Percentiles rank a stretch among this genome's conserved stretches.
Conservation (phyloP, 1,140 invertebrate species). For the Trachymyrmex septentrionalis region DNA sequence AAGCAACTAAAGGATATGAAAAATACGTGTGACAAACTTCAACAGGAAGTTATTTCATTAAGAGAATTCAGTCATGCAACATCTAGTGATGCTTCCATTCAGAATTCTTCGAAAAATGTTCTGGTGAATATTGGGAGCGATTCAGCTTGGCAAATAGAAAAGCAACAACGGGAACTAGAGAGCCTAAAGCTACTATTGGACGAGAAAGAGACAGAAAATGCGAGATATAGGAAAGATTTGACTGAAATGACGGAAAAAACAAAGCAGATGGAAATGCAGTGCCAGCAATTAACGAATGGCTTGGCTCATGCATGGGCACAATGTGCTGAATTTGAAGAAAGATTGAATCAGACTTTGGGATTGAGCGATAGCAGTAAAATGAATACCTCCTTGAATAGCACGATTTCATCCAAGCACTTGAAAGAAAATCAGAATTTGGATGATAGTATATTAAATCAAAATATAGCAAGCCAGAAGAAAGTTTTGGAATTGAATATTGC, state of each 20-base stretch:
- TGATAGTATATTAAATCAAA: slow-evolving; percentile 1
- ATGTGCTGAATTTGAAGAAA: slow-evolving; percentile 88
- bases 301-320: slow-evolving; percentile 88
- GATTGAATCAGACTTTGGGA: slow-evolving; percentile 86
- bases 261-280: slow-evolving; percentile 87
- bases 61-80: slow-evolving; percentile 17
- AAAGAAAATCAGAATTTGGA: slow-evolving; percentile 22
- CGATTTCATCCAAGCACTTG: not conserved
- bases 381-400: slow-evolving; percentile 46
- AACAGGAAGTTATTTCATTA: slow-evolving; percentile 61
- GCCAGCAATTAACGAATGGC: slow-evolving; percentile 88
- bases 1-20: slow-evolving; percentile 83
- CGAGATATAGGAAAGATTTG: slow-evolving; percentile 88
- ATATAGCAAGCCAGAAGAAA: not conserved
- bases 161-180: slow-evolving; percentile 74
- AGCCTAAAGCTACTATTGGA: slow-evolving; percentile 70
- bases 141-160: slow-evolving; percentile 50
- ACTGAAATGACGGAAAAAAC: slow-evolving; percentile 87
- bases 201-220: slow-evolving; percentile 85
- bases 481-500: not conserved
- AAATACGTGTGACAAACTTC: slow-evolving; percentile 82
- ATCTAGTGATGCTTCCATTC: not conserved
- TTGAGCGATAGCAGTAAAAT: slow-evolving; percentile 83
- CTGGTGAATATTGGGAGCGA: slow-evolving; percentile 16
- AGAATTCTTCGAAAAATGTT: slow-evolving; percentile 23